phyloP scores from a whole-genome alignment of 2,113 vertebrate species.

The Neodontobutis hainanensis region DNA sequence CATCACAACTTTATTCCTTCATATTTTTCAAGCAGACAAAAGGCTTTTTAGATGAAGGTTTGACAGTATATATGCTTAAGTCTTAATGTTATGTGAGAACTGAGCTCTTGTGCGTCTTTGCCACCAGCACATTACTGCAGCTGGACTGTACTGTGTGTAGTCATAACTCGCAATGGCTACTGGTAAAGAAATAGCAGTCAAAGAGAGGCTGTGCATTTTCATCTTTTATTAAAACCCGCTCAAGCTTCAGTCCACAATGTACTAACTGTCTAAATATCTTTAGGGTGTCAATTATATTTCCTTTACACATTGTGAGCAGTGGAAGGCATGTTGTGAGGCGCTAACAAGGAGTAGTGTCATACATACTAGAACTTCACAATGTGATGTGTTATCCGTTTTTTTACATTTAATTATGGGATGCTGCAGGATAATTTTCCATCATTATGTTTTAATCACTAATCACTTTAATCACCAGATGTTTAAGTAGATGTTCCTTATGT shows the following conservation, averaged over 20 bases:
- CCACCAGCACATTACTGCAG: slow-evolving; percentile 26
- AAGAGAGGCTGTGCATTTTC: not conserved
- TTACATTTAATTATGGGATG: too few species aligned
- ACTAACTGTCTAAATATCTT: not conserved
- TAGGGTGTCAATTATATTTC: not conserved
- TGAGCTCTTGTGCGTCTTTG: slow-evolving; percentile 14
- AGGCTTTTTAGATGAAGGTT: not conserved
- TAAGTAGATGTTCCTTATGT: too few species aligned
- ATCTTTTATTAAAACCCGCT: not conserved
- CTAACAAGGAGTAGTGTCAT: slow-evolving; percentile 1
- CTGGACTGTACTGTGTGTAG: slow-evolving; percentile 2
- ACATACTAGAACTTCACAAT: not conserved
- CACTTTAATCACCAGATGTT: too few species aligned
- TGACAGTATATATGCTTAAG: not conserved
- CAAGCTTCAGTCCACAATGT: not conserved
- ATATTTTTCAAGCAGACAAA: not conserved
- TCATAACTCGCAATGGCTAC: too few species aligned
- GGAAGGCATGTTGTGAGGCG: not conserved
- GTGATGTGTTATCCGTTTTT: too few species aligned
- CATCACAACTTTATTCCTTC: not conserved
- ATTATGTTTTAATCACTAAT: too few species aligned
- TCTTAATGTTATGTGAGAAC: slow-evolving; percentile 1
- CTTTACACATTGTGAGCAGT: not conserved
- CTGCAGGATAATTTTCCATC: too few species aligned
- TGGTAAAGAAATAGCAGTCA: too few species aligned